A percentile compares a stretch with the other conserved stretches of the same genome.
Conservation (phyloP, 2,888 invertebrate species). For the Perdita meconis region DNA sequence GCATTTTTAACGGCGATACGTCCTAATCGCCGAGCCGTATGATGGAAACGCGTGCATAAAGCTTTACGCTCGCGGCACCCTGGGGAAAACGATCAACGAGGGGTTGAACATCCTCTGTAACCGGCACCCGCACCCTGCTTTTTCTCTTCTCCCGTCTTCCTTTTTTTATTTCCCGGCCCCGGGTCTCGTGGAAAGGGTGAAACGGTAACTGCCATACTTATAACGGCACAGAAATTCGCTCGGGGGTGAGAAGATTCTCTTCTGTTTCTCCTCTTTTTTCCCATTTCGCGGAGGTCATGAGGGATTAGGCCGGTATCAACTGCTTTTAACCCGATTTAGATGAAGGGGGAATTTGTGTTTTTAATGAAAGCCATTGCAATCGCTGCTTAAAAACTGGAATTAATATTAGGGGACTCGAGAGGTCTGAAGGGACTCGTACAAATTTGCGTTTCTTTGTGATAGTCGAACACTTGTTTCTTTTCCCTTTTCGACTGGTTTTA, state of each 20-base stretch:
- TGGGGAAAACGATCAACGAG: slow-evolving; percentile 52
- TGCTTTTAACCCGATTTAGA: slow-evolving; percentile 32
- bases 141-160: not conserved
- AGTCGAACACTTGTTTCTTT: no score
- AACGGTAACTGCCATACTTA: slow-evolving; percentile 38
- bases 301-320: slow-evolving; percentile 34
- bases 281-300: not conserved
- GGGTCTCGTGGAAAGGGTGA: slow-evolving; percentile 39
- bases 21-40: slow-evolving; percentile 77
- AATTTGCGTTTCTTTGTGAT: not conserved
- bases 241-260: not conserved
- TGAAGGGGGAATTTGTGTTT: slow-evolving; percentile 14
- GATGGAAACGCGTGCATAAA: slow-evolving; percentile 77
- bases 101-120: slow-evolving; percentile 30
- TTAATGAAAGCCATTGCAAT: slow-evolving; percentile 22
- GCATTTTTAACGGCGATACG: slow-evolving; percentile 81
- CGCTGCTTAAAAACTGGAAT: not conserved
- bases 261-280: not conserved
- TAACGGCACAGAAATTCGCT: not conserved
- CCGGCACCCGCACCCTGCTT: slow-evolving; percentile 8
- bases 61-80: slow-evolving; percentile 66
- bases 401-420: not conserved
- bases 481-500: no score
- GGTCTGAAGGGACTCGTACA: not conserved
- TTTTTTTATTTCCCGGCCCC: slow-evolving; percentile 27